Percentiles rank a stretch among this genome's conserved stretches.
phyloP scores from a whole-genome alignment of 2,113 vertebrate genomes.

The Talpa occidentalis region DNA sequence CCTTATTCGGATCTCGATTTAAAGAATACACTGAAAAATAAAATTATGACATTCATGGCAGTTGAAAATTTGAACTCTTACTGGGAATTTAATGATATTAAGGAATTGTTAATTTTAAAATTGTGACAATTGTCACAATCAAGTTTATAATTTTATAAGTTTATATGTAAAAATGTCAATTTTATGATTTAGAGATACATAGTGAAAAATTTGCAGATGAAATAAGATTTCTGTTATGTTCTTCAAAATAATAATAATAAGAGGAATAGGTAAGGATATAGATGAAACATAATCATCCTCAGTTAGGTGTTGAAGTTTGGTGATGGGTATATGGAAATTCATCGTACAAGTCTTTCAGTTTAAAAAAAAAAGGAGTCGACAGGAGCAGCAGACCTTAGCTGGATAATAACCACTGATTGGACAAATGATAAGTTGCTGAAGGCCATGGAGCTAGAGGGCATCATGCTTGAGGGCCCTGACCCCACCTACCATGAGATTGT shows the following conservation, averaged over 20 bases:
- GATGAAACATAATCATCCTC: neutral
- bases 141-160: neutral
- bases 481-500: neutral
- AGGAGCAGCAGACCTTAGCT: neutral
- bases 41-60: neutral
- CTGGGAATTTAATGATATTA: neutral
- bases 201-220: neutral
- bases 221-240: neutral
- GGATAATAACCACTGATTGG: accelerated
- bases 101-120: neutral
- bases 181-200: neutral
- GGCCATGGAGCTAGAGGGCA: too few relatives aligned
- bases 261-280: neutral
- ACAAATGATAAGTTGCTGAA: neutral
- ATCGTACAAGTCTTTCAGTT: neutral
- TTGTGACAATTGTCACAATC: neutral
- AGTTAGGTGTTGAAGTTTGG: neutral
- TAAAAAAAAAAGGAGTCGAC: neutral
- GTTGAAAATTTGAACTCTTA: slow-evolving; percentile 16
- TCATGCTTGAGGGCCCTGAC: neutral
- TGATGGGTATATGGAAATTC: neutral
- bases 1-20: neutral
- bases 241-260: slow-evolving; percentile 5
- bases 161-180: neutral
- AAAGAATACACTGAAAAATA: neutral